Evolutionary conservation across 1,140 invertebrate species (phyloP).

Genomic region (Drosophila tropicalis): DNA sequence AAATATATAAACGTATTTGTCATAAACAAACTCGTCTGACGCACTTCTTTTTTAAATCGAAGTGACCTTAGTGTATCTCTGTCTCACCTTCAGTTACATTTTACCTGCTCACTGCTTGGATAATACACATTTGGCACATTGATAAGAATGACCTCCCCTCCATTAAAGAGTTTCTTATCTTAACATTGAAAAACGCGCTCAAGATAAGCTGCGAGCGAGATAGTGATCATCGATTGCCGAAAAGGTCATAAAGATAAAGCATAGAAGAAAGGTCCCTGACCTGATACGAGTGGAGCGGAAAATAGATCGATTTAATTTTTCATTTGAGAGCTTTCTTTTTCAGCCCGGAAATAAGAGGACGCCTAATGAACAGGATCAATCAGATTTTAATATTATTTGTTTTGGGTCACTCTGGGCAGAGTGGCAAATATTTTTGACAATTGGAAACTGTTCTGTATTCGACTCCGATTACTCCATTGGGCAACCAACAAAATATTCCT

Average conservation of each 20-base stretch:
- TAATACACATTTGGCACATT: not conserved
- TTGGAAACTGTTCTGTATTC: too few relatives aligned
- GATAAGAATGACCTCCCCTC: not conserved
- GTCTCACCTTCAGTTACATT: not conserved
- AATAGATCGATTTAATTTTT: too few relatives aligned
- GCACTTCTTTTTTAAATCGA: not conserved
- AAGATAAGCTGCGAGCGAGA: not conserved
- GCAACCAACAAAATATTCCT: too few relatives aligned
- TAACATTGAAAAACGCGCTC: not conserved
- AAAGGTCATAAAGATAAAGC: not conserved
- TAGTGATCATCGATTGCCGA: not conserved
- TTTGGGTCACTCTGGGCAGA: too few relatives aligned
- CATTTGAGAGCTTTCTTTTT: too few relatives aligned
- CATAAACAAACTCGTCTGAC: not conserved
- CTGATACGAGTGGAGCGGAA: not conserved
- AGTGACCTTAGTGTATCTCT: not conserved
- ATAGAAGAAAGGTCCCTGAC: not conserved
- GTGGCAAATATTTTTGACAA: too few relatives aligned
- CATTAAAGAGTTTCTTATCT: not conserved
- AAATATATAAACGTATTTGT: not conserved
- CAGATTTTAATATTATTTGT: too few relatives aligned
- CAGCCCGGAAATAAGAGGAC: too few relatives aligned
- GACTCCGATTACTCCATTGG: too few relatives aligned
- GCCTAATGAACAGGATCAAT: too few relatives aligned
- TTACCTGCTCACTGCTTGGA: not conserved